Evolutionary conservation across 2,888 invertebrate species (phyloP).

Genomic region (Cheilosia vulpina): DNA sequence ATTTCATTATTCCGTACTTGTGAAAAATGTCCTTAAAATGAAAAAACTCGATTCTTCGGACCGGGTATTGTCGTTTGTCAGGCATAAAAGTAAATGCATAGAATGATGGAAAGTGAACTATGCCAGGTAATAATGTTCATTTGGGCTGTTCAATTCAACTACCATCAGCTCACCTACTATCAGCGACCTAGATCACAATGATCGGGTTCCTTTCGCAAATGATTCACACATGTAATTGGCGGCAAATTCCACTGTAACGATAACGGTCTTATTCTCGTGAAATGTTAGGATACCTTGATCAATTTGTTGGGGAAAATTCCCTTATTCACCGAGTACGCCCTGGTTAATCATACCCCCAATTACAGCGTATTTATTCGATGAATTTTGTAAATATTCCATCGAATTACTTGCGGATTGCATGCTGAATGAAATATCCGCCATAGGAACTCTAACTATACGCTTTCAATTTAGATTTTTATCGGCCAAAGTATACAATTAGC

Average conservation of each 20-base stretch:
- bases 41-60: too few relatives aligned
- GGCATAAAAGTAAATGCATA: too few relatives aligned
- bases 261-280: neutral
- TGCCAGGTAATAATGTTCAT: too few relatives aligned
- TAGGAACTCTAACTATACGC: neutral
- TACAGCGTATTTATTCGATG: slow-evolving; percentile 10
- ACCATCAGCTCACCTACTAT: too few relatives aligned
- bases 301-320: slow-evolving; percentile 37
- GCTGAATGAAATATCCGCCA: slow-evolving; percentile 31
- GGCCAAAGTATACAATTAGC: slow-evolving; percentile 50
- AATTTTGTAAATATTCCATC: slow-evolving; percentile 35
- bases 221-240: neutral
- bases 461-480: slow-evolving; percentile 64
- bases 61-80: too few relatives aligned
- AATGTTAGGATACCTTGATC: neutral
- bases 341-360: slow-evolving; percentile 23
- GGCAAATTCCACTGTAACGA: neutral
- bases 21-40: too few relatives aligned
- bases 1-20: too few relatives aligned
- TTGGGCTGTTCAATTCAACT: too few relatives aligned
- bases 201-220: neutral
- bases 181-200: too few relatives aligned
- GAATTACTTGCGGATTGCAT: slow-evolving; percentile 54
- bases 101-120: too few relatives aligned
- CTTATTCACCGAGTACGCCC: slow-evolving; percentile 17